A percentile compares a stretch with the other conserved stretches of the same genome.
Evolutionary conservation across 2,113 vertebrate genomes (phyloP).

Genomic region (Halcyon malimbica): DNA sequence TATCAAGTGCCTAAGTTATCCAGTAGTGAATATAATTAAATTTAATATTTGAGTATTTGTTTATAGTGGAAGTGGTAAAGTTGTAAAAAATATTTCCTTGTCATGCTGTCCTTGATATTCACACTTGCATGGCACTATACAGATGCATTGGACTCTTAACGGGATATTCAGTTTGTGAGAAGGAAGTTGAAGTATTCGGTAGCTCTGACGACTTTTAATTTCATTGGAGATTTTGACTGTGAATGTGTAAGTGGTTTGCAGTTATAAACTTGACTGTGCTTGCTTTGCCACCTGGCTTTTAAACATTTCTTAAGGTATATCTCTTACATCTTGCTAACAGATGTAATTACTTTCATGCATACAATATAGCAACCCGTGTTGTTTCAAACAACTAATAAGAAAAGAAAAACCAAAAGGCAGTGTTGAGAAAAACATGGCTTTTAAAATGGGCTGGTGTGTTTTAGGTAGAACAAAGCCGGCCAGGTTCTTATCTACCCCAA

Average conservation of each 20-base stretch:
- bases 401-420: not conserved
- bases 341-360: not conserved
- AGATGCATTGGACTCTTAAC: not conserved
- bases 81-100: not conserved
- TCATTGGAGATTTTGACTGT: not conserved
- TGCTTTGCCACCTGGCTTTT: not conserved
- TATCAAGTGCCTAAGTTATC: not conserved
- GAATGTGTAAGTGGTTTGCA: not conserved
- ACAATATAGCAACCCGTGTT: not conserved
- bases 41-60: not conserved
- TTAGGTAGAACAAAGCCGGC: slow-evolving; percentile 64
- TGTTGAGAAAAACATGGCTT: slow-evolving; percentile 35
- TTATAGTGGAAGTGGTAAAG: not conserved
- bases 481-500: slow-evolving; percentile 74
- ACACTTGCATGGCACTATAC: not conserved
- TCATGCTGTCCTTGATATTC: not conserved
- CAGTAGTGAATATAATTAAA: not conserved
- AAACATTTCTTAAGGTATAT: not conserved
- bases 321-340: not conserved
- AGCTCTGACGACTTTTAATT: not conserved
- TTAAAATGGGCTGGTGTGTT: slow-evolving; percentile 47
- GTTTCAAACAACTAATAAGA: slow-evolving; percentile 40
- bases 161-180: not conserved
- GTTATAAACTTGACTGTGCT: not conserved
- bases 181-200: not conserved